Evolutionary conservation across 2,888 invertebrate species (phyloP), one percentile per base, ranked within the genome.

Genomic region (Lordiphosa andalusiaca): DNA sequence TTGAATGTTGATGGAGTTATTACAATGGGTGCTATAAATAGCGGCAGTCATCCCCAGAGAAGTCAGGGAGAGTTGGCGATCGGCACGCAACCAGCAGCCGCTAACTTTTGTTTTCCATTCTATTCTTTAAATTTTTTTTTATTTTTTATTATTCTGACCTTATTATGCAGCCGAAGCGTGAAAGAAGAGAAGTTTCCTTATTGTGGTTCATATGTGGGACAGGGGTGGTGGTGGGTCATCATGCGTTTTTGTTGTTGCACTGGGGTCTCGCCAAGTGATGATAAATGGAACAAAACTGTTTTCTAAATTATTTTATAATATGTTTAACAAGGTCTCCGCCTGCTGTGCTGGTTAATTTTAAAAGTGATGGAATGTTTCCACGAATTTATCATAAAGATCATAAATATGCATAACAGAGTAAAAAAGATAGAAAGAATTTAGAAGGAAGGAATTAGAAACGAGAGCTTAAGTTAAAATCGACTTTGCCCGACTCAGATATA

Each of bases 1-100:
- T 33, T 16, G 35, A 30, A n/a, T 47, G 70, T 38, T 41, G 60
- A 73, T 73, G 73, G 71, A 73, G 73, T 73, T 73, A 73, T 68
- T 72, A 70, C 71, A 65, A 67, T 70, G 64, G 41, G 61, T 51
- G 52, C 71, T 68, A 73, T 71, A 73, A 73, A 73, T 73, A 73
- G 71, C 67, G 63, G 47, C 44, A 53, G 36, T 53, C 41, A 57
- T 48, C 35, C 46, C 37, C 51, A 44, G 36, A 25, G 41, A 39
- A 39, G 16, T 25, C 37, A 25, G 49, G 19, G 19, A 41, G 49
- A 49, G 37, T 25, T 44, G 71, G 23, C 54, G 65, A 59, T 59
- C 69, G 63, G 73, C 69, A 71, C 69, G 71, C 73, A 71, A 53
- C 33, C 50, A 55, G 51, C 39, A 30, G 42, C 40, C 52, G 49